phyloP scores from a whole-genome alignment of 2,113 vertebrate species.

The Corydoras maculifer region DNA sequence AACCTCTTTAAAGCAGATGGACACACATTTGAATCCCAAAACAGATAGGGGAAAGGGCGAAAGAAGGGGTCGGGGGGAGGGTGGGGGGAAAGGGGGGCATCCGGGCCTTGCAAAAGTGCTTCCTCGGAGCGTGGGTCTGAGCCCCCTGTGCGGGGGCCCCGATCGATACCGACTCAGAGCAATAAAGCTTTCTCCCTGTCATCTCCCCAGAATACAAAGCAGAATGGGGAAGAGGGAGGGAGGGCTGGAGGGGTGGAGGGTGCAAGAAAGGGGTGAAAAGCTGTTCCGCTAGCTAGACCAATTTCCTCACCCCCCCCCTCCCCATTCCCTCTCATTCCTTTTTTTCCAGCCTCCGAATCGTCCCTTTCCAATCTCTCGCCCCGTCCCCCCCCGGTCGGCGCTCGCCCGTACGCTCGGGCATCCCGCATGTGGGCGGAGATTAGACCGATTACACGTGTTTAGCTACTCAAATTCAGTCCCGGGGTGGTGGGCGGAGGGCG shows the following conservation, averaged over 20 bases:
- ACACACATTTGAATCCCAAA: constrained; percentile 41
- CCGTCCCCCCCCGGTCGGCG: no score
- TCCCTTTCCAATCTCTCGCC: neutral
- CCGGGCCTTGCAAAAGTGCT: constrained; percentile 62
- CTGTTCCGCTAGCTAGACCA: constrained; percentile 73
- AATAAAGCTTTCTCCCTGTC: constrained; percentile 75
- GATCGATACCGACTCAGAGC: constrained; percentile 79
- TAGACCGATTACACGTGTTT: no score
- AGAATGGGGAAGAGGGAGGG: constrained; percentile 47
- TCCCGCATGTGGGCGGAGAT: no score
- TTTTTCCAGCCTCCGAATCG: constrained; percentile 27
- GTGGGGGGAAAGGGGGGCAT: constrained; percentile 10
- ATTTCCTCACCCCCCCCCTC: constrained; percentile 63
- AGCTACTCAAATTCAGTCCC: no score
- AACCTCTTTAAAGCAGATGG: constrained; percentile 41
- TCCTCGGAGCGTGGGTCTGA: constrained; percentile 53
- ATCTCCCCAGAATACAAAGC: constrained; percentile 58
- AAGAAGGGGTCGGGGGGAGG: constrained; percentile 2
- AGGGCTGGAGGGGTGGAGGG: constrained; percentile 33
- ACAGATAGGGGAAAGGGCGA: neutral
- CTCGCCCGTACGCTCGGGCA: no score
- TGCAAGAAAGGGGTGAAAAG: constrained; percentile 55
- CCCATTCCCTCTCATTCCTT: constrained; percentile 13
- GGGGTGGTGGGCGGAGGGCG: no score
- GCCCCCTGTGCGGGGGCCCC: constrained; percentile 67